Base-by-base conservation (phyloP, 2,888 invertebrate genomes). In the Cantharis rufa region DNA sequence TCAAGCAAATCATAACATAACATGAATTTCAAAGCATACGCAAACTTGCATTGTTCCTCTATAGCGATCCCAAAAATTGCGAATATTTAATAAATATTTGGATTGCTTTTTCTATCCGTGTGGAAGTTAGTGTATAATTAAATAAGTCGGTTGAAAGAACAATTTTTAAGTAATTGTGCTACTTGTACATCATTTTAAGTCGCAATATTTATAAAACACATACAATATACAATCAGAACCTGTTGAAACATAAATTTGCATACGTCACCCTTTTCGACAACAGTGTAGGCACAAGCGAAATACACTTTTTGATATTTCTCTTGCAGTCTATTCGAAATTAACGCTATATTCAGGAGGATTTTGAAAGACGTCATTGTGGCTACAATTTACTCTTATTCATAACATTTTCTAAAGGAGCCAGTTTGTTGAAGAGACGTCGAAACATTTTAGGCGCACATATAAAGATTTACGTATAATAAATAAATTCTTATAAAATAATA, bases 301-400 rank as follows among this genome's bases (percentile, higher is more conserved):
- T 83, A 84, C 82, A 86, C 84, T 86, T 85, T 85, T 85, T 84
- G 84, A 85, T 84, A 84, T 84, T 85, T 85, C 84, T 84, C 84
- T 83, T 83, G 82, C 84, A 83, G 84, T 85, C 88, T 86, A 87
- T 88, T 87, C 86, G 87, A 88, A 88, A 90, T 90, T 90, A 90
- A 90, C 90, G 90, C 89, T 90, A 90, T 90, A 90, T 90, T 90
- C 90, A 90, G 89, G 89, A 86, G 88, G 88, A 89, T 89, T 89
- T 89, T 89, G 89, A 89, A 90, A 90, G 90, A 89, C 89, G 89
- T 87, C 89, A 90, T 90, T 90, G 90, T 90, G 90, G 90, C 90
- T 89, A 90, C 90, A 91, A 90, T 90, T 90, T 90, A 89, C 89
- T 89, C 90, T 90, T 89, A 90, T 90, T 91, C 90, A 91, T 90